phyloP scores from a whole-genome alignment of 2,888 invertebrate genomes.

The Ormyrus rosae region DNA sequence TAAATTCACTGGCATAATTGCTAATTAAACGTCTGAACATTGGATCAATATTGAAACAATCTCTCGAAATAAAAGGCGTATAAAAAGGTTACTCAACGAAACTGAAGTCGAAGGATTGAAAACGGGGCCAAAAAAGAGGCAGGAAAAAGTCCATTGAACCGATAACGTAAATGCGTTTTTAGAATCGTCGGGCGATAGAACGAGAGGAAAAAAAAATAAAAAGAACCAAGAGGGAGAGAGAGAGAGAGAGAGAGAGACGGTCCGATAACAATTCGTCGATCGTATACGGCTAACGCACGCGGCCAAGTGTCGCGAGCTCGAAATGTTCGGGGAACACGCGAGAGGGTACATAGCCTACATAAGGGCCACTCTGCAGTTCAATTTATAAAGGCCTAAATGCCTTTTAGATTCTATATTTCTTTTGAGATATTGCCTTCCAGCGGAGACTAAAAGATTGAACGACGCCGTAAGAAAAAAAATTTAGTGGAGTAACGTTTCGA shows the following conservation, averaged over 20 bases:
- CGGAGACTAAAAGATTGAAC: too few relatives aligned
- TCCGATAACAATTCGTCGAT: slow-evolving; percentile 41
- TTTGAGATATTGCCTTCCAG: neutral
- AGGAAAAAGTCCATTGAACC: slow-evolving; percentile 26
- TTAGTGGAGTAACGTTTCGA: too few relatives aligned
- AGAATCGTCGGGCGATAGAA: slow-evolving; percentile 30
- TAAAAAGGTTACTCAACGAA: neutral
- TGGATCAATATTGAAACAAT: too few relatives aligned
- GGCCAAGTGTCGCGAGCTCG: slow-evolving; percentile 26
- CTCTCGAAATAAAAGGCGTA: too few relatives aligned
- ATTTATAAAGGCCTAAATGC: neutral
- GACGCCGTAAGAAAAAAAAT: too few relatives aligned
- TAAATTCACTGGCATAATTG: too few relatives aligned
- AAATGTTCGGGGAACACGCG: slow-evolving; percentile 42
- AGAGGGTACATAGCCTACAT: slow-evolving; percentile 18
- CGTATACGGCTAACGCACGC: slow-evolving; percentile 1
- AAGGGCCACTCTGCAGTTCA: neutral
- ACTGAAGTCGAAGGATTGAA: neutral
- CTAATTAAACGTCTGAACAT: too few relatives aligned
- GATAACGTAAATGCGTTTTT: slow-evolving; percentile 36
- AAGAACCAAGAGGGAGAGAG: neutral
- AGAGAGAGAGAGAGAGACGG: slow-evolving; percentile 10
- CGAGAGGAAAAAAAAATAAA: slow-evolving; percentile 5
- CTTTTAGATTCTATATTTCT: slow-evolving; percentile 7
- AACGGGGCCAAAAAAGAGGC: neutral